Evolutionary conservation across 1,140 invertebrate genomes (phyloP), one percentile per base, ranked within the genome.

Genomic region (Heterodera carotae): DNA sequence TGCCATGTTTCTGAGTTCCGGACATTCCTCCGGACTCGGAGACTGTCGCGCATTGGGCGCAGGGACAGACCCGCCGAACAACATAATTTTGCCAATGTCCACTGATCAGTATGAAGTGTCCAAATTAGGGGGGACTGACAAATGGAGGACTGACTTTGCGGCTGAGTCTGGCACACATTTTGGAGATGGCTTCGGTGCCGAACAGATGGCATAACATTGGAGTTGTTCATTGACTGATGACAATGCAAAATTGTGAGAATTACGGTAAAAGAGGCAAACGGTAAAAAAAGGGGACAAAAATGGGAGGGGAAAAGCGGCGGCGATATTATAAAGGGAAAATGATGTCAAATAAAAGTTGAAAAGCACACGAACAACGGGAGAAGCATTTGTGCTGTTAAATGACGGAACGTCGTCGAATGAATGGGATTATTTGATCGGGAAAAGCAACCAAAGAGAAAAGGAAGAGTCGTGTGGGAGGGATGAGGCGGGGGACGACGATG

Each of bases 1-100:
- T 1, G 29, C 69, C 39, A 70, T 31, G 31, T 43, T 34, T 48
- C 34, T 36, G 59, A 70, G n/a, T 43, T 33, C 43, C 59, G 69
- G 69, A 25, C 69, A 70, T 56, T 70, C n/a, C n/a, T n/a, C 69
- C 33, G 33, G n/a, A 33, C 43, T 70, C 18, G 69, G 69, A 18
- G 69, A 70, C 48, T 33, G 69, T 48, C 39, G 48, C 1, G 48
- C 15, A 33, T 25, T 22, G 18, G 15, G 12, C 48, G 48, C 48
- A 2, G 48, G 48, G 48, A 53, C 48, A 22, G 48, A 53, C 48
- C 22, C 22, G 48, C 22, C 22, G 48, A 53, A 53, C 48, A 53
- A 22, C 48, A 53, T 10, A 15, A 53, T 18, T 53, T 53, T 53
- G 12, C 22, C 22, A 12, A 43, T 8, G 39, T 43, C 39, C 39